Evolutionary conservation across 64 coral and sea anemone species (phyloP).

Genomic region (Hydrozoanthus tunicans): DNA sequence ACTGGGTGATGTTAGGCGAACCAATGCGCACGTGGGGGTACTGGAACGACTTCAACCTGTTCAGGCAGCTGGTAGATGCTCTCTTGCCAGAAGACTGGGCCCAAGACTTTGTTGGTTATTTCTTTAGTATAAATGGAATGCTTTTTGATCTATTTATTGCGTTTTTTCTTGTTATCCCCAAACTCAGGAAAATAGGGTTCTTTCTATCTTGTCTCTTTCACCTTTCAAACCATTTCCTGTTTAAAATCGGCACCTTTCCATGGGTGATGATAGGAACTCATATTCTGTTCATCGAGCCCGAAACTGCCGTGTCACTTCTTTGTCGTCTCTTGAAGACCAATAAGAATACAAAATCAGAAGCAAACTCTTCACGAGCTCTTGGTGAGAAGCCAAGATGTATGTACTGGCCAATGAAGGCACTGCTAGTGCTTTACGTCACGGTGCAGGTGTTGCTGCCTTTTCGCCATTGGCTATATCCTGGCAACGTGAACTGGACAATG

Average conservation of each 20-base stretch:
- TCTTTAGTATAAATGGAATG: slow-evolving; percentile 60
- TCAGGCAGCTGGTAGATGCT: slow-evolving; percentile 10
- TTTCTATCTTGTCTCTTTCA: slow-evolving; percentile 42
- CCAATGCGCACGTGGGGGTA: slow-evolving; percentile 67
- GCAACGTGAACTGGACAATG: slow-evolving; percentile 77
- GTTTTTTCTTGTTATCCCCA: slow-evolving; percentile 55
- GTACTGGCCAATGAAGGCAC: slow-evolving; percentile 36
- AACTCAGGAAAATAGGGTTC: slow-evolving; percentile 26
- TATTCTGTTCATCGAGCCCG: slow-evolving; percentile 37
- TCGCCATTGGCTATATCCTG: slow-evolving; percentile 80
- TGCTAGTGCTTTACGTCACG: slow-evolving; percentile 43
- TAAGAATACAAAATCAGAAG: background rate
- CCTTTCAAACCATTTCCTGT: slow-evolving; percentile 61
- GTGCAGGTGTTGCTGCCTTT: slow-evolving; percentile 60
- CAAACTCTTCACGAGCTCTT: background rate
- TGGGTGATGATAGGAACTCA: slow-evolving; percentile 66
- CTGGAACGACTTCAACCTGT: background rate
- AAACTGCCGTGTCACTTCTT: slow-evolving; percentile 25
- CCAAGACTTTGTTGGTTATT: slow-evolving; percentile 39
- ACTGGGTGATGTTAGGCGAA: slow-evolving; percentile 39
- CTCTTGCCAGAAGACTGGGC: slow-evolving; percentile 24
- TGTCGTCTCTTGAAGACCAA: background rate
- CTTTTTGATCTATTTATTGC: slow-evolving; percentile 59
- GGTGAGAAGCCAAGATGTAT: background rate
- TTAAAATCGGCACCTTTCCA: slow-evolving; percentile 75